A percentile compares a stretch with the other conserved stretches of the same genome.
Evolutionary conservation across 1,140 invertebrate genomes (phyloP).

Genomic region (Fopius arisanus): DNA sequence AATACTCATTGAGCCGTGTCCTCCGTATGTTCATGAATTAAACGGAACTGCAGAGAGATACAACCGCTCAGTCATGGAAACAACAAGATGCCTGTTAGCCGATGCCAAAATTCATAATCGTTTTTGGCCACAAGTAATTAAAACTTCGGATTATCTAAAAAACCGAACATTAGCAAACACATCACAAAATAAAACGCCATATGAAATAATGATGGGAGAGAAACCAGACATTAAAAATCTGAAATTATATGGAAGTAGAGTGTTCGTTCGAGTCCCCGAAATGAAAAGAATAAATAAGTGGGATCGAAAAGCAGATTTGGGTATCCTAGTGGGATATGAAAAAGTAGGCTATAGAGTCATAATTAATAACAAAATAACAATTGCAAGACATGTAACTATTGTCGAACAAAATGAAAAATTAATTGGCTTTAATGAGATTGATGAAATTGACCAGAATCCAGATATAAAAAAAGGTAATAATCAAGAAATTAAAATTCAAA

Average conservation of each 20-base stretch:
- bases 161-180: conserved; percentile 36
- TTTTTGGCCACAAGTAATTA: conserved; percentile 39
- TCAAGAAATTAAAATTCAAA: not conserved
- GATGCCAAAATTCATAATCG: conserved; percentile 29
- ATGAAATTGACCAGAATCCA: conserved; percentile 12
- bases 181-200: conserved; percentile 35
- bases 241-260: not conserved
- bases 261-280: not conserved
- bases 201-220: conserved; percentile 35
- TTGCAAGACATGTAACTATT: not conserved
- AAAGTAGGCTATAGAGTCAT: not conserved
- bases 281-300: not conserved
- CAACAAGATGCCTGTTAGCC: conserved; percentile 34
- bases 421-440: not conserved
- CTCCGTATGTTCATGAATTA: conserved; percentile 33
- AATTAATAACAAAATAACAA: not conserved
- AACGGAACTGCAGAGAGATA: conserved; percentile 34
- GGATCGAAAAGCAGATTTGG: not conserved
- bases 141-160: conserved; percentile 36
- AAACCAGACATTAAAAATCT: not conserved
- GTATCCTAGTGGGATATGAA: not conserved
- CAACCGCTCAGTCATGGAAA: conserved; percentile 31
- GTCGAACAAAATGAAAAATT: not conserved
- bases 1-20: conserved; percentile 29
- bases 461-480: conserved; percentile 2